Conservation (phyloP, 2,113 vertebrate genomes). For the Columbina picui region DNA sequence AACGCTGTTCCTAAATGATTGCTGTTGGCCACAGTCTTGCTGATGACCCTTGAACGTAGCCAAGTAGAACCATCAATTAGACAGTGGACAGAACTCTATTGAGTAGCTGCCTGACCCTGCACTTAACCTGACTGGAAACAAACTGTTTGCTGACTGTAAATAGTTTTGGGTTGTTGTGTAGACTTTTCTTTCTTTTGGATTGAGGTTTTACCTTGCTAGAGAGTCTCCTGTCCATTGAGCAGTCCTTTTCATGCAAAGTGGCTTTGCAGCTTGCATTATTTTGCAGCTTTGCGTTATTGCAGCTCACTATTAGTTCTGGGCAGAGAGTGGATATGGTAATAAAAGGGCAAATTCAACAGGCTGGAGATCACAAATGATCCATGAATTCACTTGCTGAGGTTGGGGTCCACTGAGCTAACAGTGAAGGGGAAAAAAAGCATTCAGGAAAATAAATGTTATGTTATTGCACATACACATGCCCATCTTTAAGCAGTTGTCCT, state of each 20-base stretch:
- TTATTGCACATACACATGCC: background rate
- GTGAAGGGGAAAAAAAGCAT: background rate
- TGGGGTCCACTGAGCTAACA: background rate
- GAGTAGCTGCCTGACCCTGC: background rate
- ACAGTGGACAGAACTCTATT: background rate
- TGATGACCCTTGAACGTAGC: background rate
- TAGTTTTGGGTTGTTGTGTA: background rate
- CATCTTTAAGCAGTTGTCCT: background rate
- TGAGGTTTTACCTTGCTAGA: background rate
- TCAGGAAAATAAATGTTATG: background rate
- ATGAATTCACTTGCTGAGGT: background rate
- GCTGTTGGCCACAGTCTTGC: background rate
- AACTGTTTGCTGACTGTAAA: background rate
- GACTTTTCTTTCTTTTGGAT: background rate
- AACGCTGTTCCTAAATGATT: background rate
- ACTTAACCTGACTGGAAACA: background rate
- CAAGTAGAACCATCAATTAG: background rate
- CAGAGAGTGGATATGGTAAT: background rate
- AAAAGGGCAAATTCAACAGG: background rate
- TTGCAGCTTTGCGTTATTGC: background rate
- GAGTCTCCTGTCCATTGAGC: background rate
- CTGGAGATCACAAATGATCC: background rate
- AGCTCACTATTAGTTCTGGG: background rate
- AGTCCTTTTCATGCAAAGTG: background rate
- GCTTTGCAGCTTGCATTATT: background rate